Evolutionary conservation across 92 coral and sea anemone genomes (phyloP).

Genomic region (Hydrozoanthus gracilis): DNA sequence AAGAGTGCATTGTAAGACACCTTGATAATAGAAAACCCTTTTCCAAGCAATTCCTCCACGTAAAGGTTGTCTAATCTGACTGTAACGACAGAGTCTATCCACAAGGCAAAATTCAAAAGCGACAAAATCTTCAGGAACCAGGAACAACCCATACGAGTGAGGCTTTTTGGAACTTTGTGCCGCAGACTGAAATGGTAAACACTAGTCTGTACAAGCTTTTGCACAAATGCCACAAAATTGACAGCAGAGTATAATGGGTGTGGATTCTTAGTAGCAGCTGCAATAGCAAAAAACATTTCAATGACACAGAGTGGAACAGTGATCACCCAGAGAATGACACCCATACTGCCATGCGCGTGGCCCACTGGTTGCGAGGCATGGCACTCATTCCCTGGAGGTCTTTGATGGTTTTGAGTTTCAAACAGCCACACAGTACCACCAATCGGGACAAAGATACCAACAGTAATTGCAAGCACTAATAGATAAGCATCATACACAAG

Average conservation of each 20-base stretch:
- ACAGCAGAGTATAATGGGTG: conserved; percentile 61
- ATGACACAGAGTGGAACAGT: conserved; percentile 71
- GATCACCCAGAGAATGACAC: conserved; percentile 77
- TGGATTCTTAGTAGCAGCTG: conserved; percentile 75
- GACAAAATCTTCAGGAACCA: conserved; percentile 80
- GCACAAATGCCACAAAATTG: conserved; percentile 68
- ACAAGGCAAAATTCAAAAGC: conserved; percentile 83
- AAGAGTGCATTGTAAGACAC: conserved; percentile 84
- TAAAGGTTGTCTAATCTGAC: conserved; percentile 70
- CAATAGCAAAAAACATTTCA: conserved; percentile 84
- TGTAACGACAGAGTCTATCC: conserved; percentile 79
- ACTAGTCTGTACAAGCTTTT: conserved; percentile 76
- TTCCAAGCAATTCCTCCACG: conserved; percentile 65
- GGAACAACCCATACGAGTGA: conserved; percentile 79
- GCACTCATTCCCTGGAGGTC: conserved; percentile 64
- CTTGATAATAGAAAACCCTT: conserved; percentile 79
- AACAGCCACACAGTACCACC: conserved; percentile 66
- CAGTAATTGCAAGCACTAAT: conserved; percentile 40
- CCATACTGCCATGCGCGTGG: conserved; percentile 75
- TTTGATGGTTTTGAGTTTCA: conserved; percentile 66
- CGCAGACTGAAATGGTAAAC: conserved; percentile 85
- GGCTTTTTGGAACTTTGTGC: conserved; percentile 75
- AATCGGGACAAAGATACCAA: conserved; percentile 59
- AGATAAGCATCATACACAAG: conserved; percentile 67
- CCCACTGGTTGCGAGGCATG: conserved; percentile 76